These are phyloP conservation scores for Tetheella fluctuosa DNA, from an alignment of 2,888 invertebrate species.

Conservation along the genomic window DNA sequence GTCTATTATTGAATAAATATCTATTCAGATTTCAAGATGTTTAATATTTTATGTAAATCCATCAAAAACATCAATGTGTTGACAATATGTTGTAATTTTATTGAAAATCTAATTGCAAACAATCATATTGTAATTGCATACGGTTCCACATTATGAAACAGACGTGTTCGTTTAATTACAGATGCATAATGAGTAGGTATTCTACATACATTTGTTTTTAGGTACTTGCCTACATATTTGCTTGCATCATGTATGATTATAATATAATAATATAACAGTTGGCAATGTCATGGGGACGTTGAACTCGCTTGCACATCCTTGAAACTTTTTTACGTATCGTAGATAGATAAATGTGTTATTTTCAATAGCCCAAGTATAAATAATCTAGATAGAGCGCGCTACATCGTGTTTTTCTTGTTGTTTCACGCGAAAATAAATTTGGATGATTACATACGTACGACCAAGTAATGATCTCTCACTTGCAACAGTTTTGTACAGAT, in stretches of 20 bases:
- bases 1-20: neutral
- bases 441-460: neutral
- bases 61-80: neutral
- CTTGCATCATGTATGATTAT: constrained; percentile 64
- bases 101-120: constrained; percentile 14
- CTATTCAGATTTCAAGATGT: neutral
- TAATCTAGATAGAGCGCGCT: constrained; percentile 16
- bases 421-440: constrained; percentile 12
- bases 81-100: constrained; percentile 14
- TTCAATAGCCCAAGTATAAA: constrained; percentile 20
- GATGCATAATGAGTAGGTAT: constrained; percentile 30
- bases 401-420: neutral
- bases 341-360: constrained; percentile 37
- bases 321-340: constrained; percentile 64
- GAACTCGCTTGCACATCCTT: constrained; percentile 71
- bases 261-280: constrained; percentile 50
- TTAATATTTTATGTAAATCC: neutral
- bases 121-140: constrained; percentile 17
- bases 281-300: constrained; percentile 76
- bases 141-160: constrained; percentile 27
- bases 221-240: constrained; percentile 39
- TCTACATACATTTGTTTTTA: constrained; percentile 25
- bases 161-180: constrained; percentile 23
- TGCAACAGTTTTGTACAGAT: neutral
- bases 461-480: constrained; percentile 4